phyloP scores from a whole-genome alignment of 2,797 vertebrate species.

The Chloroceryle amazona region DNA sequence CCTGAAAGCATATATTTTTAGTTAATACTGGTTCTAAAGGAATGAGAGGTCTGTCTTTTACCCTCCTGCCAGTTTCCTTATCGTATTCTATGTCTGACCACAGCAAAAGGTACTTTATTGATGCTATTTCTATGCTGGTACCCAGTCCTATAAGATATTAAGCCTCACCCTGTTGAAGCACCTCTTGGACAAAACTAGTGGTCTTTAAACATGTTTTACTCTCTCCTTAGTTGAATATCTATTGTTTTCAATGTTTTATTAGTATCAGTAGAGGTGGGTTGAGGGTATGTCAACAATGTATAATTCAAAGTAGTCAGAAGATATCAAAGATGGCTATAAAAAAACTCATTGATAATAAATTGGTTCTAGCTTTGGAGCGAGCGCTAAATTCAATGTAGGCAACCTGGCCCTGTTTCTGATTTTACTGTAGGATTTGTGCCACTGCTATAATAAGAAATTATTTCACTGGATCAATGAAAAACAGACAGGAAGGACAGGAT shows the following conservation, averaged over 20 bases:
- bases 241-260: not conserved
- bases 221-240: not conserved
- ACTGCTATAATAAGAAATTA: not conserved
- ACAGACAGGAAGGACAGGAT: not conserved
- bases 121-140: not conserved
- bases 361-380: not conserved
- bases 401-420: not conserved
- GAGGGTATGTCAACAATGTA: not conserved
- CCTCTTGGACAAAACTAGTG: not conserved
- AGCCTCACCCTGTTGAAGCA: not conserved
- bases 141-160: not conserved
- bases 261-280: not conserved
- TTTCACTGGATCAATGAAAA: slow-evolving; percentile 17
- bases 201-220: not conserved
- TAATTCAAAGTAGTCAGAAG: slow-evolving; percentile 17
- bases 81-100: not conserved
- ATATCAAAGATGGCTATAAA: not conserved
- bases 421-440: slow-evolving; percentile 4
- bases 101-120: not conserved
- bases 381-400: not conserved
- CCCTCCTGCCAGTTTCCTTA: not conserved
- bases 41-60: not conserved
- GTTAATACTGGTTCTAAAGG: not conserved
- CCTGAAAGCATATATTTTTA: not conserved
- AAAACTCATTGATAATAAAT: not conserved